Conservation (phyloP, 2,113 vertebrate genomes). For the Tyto alba region DNA sequence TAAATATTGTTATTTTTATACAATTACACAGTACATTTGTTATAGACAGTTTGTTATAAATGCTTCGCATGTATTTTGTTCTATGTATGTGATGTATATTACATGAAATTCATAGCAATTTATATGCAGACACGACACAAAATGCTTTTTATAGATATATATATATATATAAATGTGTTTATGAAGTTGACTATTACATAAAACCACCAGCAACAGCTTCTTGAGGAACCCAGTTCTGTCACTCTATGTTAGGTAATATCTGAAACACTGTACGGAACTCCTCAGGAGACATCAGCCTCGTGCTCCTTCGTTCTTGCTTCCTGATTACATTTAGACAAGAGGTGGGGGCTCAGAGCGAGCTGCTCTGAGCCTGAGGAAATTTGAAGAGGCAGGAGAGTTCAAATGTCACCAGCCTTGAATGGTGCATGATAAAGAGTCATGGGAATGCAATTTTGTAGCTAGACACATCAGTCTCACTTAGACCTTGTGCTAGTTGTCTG, state of each 20-base stretch:
- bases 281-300: neutral
- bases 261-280: neutral
- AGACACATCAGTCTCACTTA: neutral
- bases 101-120: neutral
- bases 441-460: neutral
- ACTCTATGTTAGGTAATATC: constrained; percentile 26
- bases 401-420: neutral
- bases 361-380: neutral
- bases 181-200: constrained; percentile 37
- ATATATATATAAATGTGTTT: neutral
- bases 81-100: neutral
- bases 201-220: constrained; percentile 27
- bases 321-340: neutral
- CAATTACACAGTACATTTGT: neutral
- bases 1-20: neutral
- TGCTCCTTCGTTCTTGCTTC: neutral
- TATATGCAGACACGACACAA: neutral
- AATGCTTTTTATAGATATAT: neutral
- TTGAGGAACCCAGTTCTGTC: constrained; percentile 56
- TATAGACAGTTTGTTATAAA: neutral
- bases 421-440: neutral
- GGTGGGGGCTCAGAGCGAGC: neutral
- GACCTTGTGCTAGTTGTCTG: neutral
- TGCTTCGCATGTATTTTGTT: neutral
- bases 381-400: neutral